phyloP scores from a whole-genome alignment of 2,113 vertebrate genomes.

The Equus przewalskii region DNA sequence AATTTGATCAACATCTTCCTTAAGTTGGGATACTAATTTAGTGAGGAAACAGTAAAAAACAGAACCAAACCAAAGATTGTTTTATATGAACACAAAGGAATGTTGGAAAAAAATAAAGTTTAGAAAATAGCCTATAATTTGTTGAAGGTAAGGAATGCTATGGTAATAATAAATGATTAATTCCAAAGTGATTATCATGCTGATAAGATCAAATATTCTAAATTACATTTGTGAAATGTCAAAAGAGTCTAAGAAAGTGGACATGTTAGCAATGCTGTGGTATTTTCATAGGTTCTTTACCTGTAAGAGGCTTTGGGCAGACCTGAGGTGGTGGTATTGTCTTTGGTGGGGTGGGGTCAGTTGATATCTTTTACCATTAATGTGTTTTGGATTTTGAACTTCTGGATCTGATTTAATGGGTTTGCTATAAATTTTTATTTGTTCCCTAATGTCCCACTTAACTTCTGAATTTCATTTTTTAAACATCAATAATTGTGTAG shows the following conservation, averaged over 20 bases:
- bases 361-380: not conserved
- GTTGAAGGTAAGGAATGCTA: not conserved
- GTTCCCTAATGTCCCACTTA: not conserved
- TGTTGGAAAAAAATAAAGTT: not conserved
- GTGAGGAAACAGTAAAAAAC: not conserved
- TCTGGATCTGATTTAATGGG: not conserved
- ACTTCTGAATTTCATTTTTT: conserved; percentile 39
- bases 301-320: not conserved
- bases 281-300: not conserved
- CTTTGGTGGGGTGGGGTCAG: not conserved
- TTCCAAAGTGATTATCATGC: not conserved
- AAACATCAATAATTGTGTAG: not conserved
- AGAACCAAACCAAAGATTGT: not conserved
- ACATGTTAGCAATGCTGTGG: not conserved
- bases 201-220: not conserved
- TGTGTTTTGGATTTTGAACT: conserved; percentile 9
- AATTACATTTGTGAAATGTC: not conserved
- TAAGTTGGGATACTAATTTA: conserved; percentile 15
- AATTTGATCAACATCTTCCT: not conserved
- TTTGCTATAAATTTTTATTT: not conserved
- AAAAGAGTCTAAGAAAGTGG: not conserved
- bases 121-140: not conserved
- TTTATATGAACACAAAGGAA: conserved; percentile 18
- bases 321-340: not conserved
- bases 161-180: not conserved